A percentile compares a stretch with the other conserved stretches of the same genome.
Conservation (phyloP, 2,113 vertebrate species). For the Labeo rohita region DNA sequence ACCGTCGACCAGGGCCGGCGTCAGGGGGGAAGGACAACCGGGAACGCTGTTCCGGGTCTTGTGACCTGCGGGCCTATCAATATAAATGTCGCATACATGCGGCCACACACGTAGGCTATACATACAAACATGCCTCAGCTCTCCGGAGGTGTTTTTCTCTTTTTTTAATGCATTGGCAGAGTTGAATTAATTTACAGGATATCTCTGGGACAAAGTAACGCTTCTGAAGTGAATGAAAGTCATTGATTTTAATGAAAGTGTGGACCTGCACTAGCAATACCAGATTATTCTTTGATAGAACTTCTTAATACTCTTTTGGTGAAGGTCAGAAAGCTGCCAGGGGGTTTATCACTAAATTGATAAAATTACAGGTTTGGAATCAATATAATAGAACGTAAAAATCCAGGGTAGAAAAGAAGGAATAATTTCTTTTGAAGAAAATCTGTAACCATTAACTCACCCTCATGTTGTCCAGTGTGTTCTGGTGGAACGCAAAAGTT, state of each 20-base stretch:
- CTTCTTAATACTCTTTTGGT: conserved; percentile 11
- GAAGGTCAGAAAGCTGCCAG: conserved; percentile 28
- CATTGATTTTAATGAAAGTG: conserved; percentile 21
- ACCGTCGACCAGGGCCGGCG: background rate
- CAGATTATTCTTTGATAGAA: conserved; percentile 33
- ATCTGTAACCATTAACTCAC: background rate
- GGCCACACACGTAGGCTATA: background rate
- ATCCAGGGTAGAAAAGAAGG: background rate
- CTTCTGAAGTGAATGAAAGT: conserved; percentile 3
- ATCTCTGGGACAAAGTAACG: background rate
- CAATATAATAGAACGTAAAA: background rate
- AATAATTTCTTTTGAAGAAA: background rate
- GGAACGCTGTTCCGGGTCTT: background rate
- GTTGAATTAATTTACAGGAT: conserved; percentile 21
- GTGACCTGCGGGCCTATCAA: background rate
- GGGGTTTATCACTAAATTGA: background rate
- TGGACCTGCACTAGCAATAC: conserved; percentile 15
- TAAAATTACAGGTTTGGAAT: background rate
- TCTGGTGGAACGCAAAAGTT: too few relatives aligned
- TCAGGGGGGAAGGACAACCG: background rate
- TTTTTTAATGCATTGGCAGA: background rate
- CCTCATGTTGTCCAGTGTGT: background rate
- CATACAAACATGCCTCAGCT: background rate
- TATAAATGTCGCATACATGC: background rate
- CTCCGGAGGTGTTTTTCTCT: background rate